Base-by-base conservation (phyloP, 2,888 invertebrate species). In the Drosophila borborema region DNA sequence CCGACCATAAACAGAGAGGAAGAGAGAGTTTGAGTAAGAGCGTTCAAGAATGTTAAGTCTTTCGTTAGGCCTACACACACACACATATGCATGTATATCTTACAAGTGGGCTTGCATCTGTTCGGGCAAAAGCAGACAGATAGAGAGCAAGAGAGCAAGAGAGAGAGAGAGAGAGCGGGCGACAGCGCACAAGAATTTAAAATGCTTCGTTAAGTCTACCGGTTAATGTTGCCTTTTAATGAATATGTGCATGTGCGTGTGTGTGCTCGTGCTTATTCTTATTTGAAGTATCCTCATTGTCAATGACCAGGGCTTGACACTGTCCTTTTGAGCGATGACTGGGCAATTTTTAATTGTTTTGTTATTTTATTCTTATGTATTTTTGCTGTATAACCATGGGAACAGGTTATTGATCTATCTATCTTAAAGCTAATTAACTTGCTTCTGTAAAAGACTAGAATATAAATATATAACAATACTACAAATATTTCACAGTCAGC, bases 131-230 rank as follows among this genome's bases (percentile, higher is more conserved):
- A 14, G n/a, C 8, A 14, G 28, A 34, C 34, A 10, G 2, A 34
- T 10, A 10, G 41, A 41, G 41, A n/a, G 16, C 12, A n/a, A n/a
- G n/a, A n/a, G n/a, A n/a, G n/a, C n/a, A n/a, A 38, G 18, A 43
- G 43, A 16, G n/a, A 7, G 28, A 0, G 41, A 31, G 6, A 36
- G n/a, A 34, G 34, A 16, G 7, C 18, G n/a, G 8, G 8, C n/a
- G n/a, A 28, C n/a, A 23, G 43, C 31, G 43, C 56, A 10, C 28
- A 54, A 54, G 38, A 48, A 18, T 28, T 18, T 18, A 48, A 45
- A 59, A 36, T 31, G 55, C 20, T 70, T 70, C 71, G 76, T 65
- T 60, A 60, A 71, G 56, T 76, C 18, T 66, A 34, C 43, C 48
- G 28, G 48, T 55, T 34, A 14, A 31, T 23, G 40, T 59, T 72